A percentile compares a stretch with the other conserved stretches of the same genome.
phyloP scores from a whole-genome alignment of 2,888 invertebrate genomes.

The Deladenus siricidicola region DNA sequence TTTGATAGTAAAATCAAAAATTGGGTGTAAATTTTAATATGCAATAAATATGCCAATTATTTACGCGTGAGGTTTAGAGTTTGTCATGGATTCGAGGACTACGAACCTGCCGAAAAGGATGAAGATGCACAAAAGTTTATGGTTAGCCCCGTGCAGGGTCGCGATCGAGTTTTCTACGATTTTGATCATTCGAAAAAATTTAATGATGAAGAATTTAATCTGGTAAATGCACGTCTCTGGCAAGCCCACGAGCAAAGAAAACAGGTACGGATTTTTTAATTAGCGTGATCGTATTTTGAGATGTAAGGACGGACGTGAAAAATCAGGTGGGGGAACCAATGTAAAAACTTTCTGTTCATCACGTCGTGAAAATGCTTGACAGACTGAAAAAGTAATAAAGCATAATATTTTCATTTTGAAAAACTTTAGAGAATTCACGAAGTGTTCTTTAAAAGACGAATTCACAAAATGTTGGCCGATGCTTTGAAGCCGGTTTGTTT shows the following conservation, averaged over 20 bases:
- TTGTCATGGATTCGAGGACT: too few species aligned
- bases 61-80: too few species aligned
- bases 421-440: background rate
- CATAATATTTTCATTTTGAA: too few species aligned
- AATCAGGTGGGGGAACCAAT: too few species aligned
- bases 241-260: background rate
- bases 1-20: too few species aligned
- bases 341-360: too few species aligned
- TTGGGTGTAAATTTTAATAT: too few species aligned
- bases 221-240: conserved; percentile 5
- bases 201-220: background rate
- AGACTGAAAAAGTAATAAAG: too few species aligned
- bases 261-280: background rate
- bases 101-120: background rate
- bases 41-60: too few species aligned
- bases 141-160: background rate
- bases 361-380: too few species aligned
- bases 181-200: background rate
- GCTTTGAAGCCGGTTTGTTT: background rate
- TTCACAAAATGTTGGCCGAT: background rate
- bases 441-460: background rate
- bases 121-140: background rate
- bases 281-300: too few species aligned
- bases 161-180: background rate
- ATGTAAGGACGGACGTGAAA: too few species aligned